Evolutionary conservation across 2,888 invertebrate species (phyloP).

Genomic region (Cerceris rybyensis): DNA sequence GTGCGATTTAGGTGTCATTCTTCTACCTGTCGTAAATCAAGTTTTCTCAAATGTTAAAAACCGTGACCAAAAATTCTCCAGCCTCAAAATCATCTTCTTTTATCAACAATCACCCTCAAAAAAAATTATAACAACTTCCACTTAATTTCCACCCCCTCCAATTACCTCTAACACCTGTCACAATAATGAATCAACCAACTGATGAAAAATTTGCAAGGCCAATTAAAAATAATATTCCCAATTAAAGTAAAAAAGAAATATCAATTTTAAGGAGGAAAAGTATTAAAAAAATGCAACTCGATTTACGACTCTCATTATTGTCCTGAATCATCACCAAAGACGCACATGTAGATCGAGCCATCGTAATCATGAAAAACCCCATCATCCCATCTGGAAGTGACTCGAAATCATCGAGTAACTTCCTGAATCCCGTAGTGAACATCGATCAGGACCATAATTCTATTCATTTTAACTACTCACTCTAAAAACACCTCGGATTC

Average conservation of each 20-base stretch:
- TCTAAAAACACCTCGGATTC: constrained; percentile 87
- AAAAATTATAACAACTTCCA: no score
- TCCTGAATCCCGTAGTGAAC: not conserved
- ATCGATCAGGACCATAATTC: constrained; percentile 20
- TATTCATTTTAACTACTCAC: constrained; percentile 82
- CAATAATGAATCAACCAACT: no score
- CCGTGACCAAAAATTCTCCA: no score
- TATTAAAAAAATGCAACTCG: not conserved
- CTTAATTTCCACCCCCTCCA: no score
- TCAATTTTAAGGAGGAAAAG: not conserved
- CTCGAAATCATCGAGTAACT: not conserved
- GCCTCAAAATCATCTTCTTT: no score
- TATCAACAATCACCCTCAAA: no score
- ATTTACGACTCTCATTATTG: constrained; percentile 8
- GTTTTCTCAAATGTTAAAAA: not conserved
- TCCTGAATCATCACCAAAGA: constrained; percentile 8
- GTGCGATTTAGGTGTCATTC: not conserved
- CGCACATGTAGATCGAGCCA: not conserved
- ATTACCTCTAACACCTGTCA: no score
- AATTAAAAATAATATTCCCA: no score
- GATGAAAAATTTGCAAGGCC: no score
- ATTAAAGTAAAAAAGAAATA: not conserved
- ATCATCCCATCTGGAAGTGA: not conserved
- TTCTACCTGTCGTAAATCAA: not conserved
- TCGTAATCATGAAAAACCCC: not conserved